phyloP scores from a whole-genome alignment of 2,797 vertebrate genomes.

The Carcharodon carcharias region DNA sequence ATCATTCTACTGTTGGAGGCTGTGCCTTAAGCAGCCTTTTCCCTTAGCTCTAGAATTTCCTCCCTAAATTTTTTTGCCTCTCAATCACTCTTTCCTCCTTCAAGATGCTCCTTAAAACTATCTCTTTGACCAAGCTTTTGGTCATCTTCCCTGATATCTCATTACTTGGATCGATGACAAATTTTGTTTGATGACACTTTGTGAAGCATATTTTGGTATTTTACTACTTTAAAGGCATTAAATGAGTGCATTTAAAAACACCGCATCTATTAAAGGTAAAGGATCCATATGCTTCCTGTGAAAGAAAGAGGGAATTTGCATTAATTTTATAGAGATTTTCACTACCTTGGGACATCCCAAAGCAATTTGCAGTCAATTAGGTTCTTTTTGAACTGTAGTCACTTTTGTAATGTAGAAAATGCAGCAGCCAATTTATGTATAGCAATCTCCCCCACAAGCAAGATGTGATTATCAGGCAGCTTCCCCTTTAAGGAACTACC shows the following conservation, averaged over 20 bases:
- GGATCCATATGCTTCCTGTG: neutral
- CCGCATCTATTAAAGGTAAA: neutral
- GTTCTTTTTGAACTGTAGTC: neutral
- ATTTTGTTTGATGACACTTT: neutral
- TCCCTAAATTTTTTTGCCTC: neutral
- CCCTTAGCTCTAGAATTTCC: neutral
- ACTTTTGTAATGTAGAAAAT: neutral
- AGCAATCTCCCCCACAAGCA: neutral
- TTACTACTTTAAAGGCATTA: neutral
- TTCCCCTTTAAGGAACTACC: neutral
- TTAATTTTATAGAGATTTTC: neutral
- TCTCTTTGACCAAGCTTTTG: neutral
- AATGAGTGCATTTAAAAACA: neutral
- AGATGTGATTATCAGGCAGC: neutral
- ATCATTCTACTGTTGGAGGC: neutral
- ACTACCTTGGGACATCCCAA: neutral
- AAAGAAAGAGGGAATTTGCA: neutral
- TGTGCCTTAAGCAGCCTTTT: neutral
- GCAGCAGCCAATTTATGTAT: neutral
- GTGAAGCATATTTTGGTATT: neutral
- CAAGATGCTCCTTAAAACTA: neutral
- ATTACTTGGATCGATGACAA: too few relatives aligned
- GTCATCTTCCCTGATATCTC: neutral
- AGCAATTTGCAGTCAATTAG: neutral
- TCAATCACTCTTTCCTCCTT: neutral